These are phyloP conservation scores for Henicopernis longicauda DNA, from an alignment of 2,113 vertebrate species.

Conservation along the genomic window DNA sequence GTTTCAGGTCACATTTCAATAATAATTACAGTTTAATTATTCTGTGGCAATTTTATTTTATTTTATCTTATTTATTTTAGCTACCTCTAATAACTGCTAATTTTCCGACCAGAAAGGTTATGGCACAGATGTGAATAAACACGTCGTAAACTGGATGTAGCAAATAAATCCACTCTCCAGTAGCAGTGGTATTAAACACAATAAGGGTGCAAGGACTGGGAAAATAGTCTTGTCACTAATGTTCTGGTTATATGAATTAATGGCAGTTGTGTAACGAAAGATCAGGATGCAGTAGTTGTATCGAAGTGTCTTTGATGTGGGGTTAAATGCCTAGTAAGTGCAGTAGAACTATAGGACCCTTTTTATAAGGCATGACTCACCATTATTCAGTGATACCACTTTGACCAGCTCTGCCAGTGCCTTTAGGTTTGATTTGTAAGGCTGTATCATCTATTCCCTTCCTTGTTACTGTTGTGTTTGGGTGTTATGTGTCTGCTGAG, in stretches of 20 bases:
- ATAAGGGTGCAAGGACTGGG: background rate
- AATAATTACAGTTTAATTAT: conserved; percentile 2
- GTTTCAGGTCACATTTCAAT: background rate
- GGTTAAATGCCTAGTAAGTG: background rate
- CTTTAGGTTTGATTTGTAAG: background rate
- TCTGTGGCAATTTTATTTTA: background rate
- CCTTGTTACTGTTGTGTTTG: background rate
- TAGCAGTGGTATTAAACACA: background rate
- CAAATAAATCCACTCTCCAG: background rate
- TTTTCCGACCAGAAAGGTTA: background rate
- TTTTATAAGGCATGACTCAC: background rate
- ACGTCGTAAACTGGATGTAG: background rate
- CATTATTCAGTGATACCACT: background rate
- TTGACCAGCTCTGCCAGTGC: background rate
- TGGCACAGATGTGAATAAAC: background rate
- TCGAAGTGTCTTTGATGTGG: background rate
- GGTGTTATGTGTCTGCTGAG: background rate
- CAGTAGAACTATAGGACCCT: background rate
- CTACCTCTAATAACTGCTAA: background rate
- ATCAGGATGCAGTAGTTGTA: background rate
- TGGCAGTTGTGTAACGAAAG: background rate
- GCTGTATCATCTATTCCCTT: background rate
- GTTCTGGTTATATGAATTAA: background rate
- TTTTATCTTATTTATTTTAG: background rate
- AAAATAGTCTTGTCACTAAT: background rate